These are phyloP conservation scores for Dynastes maya DNA, from an alignment of 2,888 invertebrate genomes.

Conservation along the genomic window DNA sequence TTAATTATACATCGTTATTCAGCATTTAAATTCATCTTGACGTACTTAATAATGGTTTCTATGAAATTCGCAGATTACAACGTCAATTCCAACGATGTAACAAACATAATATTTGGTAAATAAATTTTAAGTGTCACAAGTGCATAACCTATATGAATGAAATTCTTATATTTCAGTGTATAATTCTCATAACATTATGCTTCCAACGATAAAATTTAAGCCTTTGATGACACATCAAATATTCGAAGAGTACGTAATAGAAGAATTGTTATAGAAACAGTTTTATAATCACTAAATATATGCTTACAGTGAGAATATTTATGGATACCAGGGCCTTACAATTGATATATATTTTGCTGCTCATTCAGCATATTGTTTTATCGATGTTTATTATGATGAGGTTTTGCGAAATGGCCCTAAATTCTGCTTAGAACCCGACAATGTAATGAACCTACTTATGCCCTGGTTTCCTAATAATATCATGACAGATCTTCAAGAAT, in stretches of 20 bases:
- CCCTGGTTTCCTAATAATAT: slow-evolving; percentile 65
- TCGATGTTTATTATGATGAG: slow-evolving; percentile 82
- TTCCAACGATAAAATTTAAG: slow-evolving; percentile 72
- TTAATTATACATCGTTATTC: not conserved
- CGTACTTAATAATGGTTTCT: slow-evolving; percentile 8
- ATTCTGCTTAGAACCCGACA: slow-evolving; percentile 58
- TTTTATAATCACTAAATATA: not conserved
- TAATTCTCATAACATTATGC: slow-evolving; percentile 14
- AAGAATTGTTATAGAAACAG: not conserved
- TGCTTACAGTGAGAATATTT: slow-evolving; percentile 83
- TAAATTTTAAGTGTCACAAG: not conserved
- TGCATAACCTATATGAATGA: not conserved
- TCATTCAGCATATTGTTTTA: slow-evolving; percentile 84
- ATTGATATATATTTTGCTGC: slow-evolving; percentile 87
- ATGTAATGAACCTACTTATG: slow-evolving; percentile 61
- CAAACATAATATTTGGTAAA: slow-evolving; percentile 62
- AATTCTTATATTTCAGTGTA: slow-evolving; percentile 38
- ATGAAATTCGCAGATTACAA: slow-evolving; percentile 44
- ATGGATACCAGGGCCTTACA: slow-evolving; percentile 89
- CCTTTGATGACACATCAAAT: slow-evolving; percentile 96
- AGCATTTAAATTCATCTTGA: not conserved
- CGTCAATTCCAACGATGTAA: slow-evolving; percentile 74
- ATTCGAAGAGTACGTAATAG: slow-evolving; percentile 78
- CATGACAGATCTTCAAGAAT: slow-evolving; percentile 59
- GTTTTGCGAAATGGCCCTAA: slow-evolving; percentile 72